Evolutionary conservation across 1,140 invertebrate genomes (phyloP).

Genomic region (Pseudomyrmex gracilis): DNA sequence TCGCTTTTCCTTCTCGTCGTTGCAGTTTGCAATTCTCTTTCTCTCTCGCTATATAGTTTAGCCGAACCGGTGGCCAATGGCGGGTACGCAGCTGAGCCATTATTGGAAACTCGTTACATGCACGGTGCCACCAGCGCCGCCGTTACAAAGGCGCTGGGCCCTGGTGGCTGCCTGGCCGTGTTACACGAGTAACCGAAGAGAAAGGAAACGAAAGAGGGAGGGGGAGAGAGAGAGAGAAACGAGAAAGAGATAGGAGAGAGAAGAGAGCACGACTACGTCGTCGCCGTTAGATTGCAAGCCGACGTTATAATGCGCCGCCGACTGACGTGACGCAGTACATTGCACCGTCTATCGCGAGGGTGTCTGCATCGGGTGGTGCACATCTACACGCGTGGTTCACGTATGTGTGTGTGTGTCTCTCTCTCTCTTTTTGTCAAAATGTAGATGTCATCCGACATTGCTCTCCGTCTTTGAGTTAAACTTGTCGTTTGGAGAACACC

Average conservation of each 20-base stretch:
- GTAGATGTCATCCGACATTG: not conserved
- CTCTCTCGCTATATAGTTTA: conserved; percentile 50
- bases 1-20: conserved; percentile 8
- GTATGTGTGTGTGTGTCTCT: too few relatives aligned
- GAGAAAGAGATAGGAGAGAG: not conserved
- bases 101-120: conserved; percentile 86
- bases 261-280: conserved; percentile 55
- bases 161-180: conserved; percentile 67
- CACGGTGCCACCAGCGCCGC: conserved; percentile 75
- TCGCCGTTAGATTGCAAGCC: conserved; percentile 68
- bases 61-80: conserved; percentile 75
- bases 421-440: too few relatives aligned
- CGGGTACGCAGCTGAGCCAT: conserved; percentile 83
- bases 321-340: conserved; percentile 59
- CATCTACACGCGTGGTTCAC: not conserved
- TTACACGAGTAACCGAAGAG: conserved; percentile 71
- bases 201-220: conserved; percentile 4
- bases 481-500: not conserved
- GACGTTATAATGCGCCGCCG: conserved; percentile 54
- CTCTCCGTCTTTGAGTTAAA: conserved; percentile 5
- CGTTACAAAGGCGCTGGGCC: conserved; percentile 77
- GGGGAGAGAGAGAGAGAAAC: conserved; percentile 2
- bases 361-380: not conserved
- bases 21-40: conserved; percentile 18
- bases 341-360: conserved; percentile 34